Evolutionary conservation across 2,113 vertebrate species (phyloP), one percentile per base, ranked within the genome.

Genomic region (Poecilia latipinna): DNA sequence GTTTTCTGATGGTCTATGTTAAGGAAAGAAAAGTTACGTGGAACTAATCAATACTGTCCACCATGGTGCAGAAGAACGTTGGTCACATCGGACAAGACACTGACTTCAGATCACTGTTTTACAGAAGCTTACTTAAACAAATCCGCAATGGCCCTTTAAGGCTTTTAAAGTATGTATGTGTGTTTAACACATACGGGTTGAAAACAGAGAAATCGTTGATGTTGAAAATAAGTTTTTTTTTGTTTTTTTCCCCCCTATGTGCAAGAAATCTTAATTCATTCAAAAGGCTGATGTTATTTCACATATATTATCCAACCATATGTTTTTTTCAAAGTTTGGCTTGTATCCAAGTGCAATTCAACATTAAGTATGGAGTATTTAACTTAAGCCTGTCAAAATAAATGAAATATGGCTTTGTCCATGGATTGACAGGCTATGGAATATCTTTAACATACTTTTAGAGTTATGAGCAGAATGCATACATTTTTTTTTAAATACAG

Each of bases 381-480:
- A 31, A 80, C 44, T 80, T 51, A 70, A 70, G 39, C 69, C 63
- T 15, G 33, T 60, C 54, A 32, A 68, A 80, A 76, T 70, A 73
- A 75, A 54, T 79, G 39, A 60, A 73, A 74, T 51, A n/a, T 51
- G 72, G 65, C 37, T 76, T 35, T 62, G 66, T 72, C 7, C 51
- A 57, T 51, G 75, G 74, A 61, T 13, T 69, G 78, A 78, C 81
- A 61, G 65, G 63, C 68, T 35, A 44, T 29, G 63, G 26, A 48
- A 82, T 77, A 79, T 61, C 10, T 33, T 24, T 24, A 29, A 63
- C 60, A 61, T 42, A 86, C 83, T 19, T 69, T 70, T 22, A 80
- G 12, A 82, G 57, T 2, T 57, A 61, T 8, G 68, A 73, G 70
- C 66, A 65, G 39, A 64, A 37, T 39, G 39, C 17, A 63, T 22